Base-by-base conservation (phyloP, 1,140 invertebrate genomes). In the Akabosia matsudoensis region DNA sequence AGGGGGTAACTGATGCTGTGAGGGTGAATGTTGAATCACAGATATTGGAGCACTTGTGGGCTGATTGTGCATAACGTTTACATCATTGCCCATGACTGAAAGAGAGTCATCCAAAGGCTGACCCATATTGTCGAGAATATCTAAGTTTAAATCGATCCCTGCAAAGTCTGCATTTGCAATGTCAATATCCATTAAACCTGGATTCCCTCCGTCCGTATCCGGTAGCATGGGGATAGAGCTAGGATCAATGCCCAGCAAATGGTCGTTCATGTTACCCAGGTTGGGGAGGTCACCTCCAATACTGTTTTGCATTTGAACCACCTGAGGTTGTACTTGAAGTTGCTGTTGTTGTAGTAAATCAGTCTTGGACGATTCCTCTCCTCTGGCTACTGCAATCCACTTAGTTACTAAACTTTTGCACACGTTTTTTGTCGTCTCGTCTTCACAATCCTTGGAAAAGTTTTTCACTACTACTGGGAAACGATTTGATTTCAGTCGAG, bases 401-500 rank as follows among this genome's bases (percentile, higher is more conserved):
- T 93, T 91, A 80, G 94, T 91, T n/a, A 97, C 94, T 54, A 97
- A 86, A 82, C 91, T 90, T 71, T 89, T 89, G 22, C 94, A 93
- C 76, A 95, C 84, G 61, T 88, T 85, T 82, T 90, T 88, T 31
- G 93, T 91, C 82, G 92, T 90, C 86, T 90, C 89, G 83, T 92
- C 88, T 82, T 90, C 90, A 70, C 90, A 90, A 82, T 92, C 90
- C 82, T 94, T 95, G 16, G 93, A 93, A 2, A 97, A 85, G 28
- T 91, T 90, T 85, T 97, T 97, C 26, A 97, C 92, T 45, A 96
- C 86, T 85, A 96, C 96, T 0, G 95, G 94, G 80, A 93, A 92
- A 80, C 92, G 93, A 84, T 97, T 97, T 78, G 92, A 90, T 84
- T 96, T 96, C 24, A 98, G 86, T 54, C 94, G 86, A 81, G 94